These are phyloP conservation scores for Martes martes DNA, from an alignment of 2,113 vertebrate genomes.

Conservation along the genomic window DNA sequence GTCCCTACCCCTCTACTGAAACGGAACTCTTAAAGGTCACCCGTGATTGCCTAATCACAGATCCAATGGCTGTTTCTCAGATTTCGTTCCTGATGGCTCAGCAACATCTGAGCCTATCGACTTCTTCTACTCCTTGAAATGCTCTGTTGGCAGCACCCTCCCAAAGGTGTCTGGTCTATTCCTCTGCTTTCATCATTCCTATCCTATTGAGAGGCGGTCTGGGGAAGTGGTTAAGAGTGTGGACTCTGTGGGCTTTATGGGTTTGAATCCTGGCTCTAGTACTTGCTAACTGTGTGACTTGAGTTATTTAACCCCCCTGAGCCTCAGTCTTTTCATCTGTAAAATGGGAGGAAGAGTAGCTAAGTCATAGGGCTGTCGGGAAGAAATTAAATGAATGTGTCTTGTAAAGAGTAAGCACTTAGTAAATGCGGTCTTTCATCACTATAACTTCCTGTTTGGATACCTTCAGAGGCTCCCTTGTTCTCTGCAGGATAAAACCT, in stretches of 20 bases:
- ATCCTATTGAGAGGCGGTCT: background rate
- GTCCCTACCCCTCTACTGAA: background rate
- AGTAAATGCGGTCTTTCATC: background rate
- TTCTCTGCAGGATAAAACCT: background rate
- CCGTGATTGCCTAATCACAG: background rate
- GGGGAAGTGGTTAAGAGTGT: background rate
- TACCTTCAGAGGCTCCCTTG: background rate
- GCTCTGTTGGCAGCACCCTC: background rate
- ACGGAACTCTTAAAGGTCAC: slow-evolving; percentile 53
- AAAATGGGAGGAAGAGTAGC: background rate
- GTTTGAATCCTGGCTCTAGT: background rate
- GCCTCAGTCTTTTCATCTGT: background rate
- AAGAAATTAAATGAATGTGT: background rate
- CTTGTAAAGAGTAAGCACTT: background rate
- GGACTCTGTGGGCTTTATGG: background rate
- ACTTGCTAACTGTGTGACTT: background rate
- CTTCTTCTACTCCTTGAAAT: slow-evolving; percentile 26
- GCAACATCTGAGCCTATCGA: slow-evolving; percentile 34
- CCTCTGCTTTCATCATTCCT: background rate
- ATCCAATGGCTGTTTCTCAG: slow-evolving; percentile 36
- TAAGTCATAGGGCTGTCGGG: background rate
- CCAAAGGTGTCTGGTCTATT: background rate
- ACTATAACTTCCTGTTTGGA: background rate
- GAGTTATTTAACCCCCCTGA: background rate
- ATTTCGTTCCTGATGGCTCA: slow-evolving; percentile 59